Base-by-base conservation (phyloP, 2,888 invertebrate genomes). In the Sesia apiformis region DNA sequence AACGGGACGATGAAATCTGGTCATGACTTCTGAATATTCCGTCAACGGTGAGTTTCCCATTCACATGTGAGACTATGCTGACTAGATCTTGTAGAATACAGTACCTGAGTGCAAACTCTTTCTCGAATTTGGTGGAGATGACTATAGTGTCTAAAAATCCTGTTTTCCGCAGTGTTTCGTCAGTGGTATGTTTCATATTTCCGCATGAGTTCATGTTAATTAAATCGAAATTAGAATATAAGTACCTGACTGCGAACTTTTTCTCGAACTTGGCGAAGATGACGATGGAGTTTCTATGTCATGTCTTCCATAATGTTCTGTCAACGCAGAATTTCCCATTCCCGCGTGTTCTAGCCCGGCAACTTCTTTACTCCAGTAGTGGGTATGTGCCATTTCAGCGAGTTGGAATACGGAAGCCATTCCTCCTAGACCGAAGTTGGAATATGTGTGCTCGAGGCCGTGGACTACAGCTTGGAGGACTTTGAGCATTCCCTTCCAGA, bases 301-400 rank as follows among this genome's bases (percentile, higher is more conserved):
- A 43, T 78, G 79, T 8, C 81, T 58, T n/a, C 63, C 67, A 42
- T 76, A 78, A 58, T 78, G 76, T 8, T 84, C 84, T 7, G 74
- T 72, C 0, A 81, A 65, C 0, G 81, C 73, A 0, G 80, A 72
- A 51, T 86, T 90, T 39, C 86, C 91, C 66, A 90, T 78, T 40
- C 90, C 91, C 0, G 82, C 83, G 60, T 93, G 93, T 49, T 90
- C 91, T 1, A 84, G 59, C 0, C 92, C 92, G 0, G 92, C 90
- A 5, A 96, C 78, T 76, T 97, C 97, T 73, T 96, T 95, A 65
- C 95, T 95, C 97, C 98, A 98, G 78, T 95, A 99, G 84, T 99
- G 99, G 0, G 99, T 99, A 80, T 99, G 99, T 3, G 98, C 97
- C 74, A 99, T 98, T 91, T 99, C 99, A 70, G 99, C 94, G 62